phyloP scores from a whole-genome alignment of 2,797 vertebrate genomes.

The Chaunax sp. region DNA sequence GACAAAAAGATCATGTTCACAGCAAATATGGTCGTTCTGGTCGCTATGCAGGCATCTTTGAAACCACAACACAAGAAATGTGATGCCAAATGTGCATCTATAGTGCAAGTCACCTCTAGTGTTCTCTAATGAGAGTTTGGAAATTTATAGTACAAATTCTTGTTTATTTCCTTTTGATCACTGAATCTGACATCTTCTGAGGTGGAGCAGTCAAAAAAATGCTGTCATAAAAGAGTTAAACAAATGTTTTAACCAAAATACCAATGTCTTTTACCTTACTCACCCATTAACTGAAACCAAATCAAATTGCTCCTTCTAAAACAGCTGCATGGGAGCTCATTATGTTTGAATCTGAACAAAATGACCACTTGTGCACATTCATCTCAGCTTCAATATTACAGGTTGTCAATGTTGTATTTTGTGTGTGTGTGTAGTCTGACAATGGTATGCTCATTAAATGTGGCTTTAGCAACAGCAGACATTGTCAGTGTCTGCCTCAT shows the following conservation, averaged over 20 bases:
- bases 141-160: too few species aligned
- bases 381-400: neutral
- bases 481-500: neutral
- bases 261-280: neutral
- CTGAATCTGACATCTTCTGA: neutral
- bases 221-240: rapidly evolving
- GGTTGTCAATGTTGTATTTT: too few species aligned
- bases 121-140: too few species aligned
- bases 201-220: neutral
- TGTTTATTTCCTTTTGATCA: neutral
- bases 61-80: neutral
- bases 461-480: neutral
- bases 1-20: conserved; percentile 5
- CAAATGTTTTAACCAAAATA: neutral
- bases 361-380: neutral
- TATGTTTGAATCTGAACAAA: neutral
- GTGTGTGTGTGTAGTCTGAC: too few species aligned
- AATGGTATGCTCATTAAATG: too few species aligned
- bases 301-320: neutral
- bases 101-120: too few species aligned
- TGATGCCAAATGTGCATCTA: neutral
- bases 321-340: neutral
- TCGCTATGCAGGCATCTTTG: neutral
- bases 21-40: neutral
- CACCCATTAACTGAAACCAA: neutral